Evolutionary conservation across 2,888 invertebrate genomes (phyloP).

Genomic region (Polietes domitor): DNA sequence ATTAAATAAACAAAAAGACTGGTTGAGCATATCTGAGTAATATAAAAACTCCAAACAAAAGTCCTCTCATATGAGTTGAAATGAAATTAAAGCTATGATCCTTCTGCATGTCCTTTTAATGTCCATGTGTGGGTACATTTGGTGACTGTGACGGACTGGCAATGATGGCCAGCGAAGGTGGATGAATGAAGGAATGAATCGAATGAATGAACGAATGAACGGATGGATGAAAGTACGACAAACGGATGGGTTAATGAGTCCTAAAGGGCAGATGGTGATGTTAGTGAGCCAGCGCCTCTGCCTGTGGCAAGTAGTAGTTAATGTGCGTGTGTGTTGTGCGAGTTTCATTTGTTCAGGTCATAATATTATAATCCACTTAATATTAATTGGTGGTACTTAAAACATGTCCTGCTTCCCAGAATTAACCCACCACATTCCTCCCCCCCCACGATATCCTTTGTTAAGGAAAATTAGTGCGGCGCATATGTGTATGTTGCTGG

Average conservation of each 20-base stretch:
- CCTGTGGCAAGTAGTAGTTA: neutral
- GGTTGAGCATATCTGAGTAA: neutral
- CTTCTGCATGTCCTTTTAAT: conserved; percentile 15
- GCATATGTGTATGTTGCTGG: neutral
- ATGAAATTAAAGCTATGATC: conserved; percentile 30
- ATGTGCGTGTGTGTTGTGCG: conserved; percentile 11
- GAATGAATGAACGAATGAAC: too few relatives aligned
- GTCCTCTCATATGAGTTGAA: conserved; percentile 17
- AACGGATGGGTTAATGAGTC: conserved; percentile 64
- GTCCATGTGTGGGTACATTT: neutral
- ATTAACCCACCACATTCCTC: conserved; percentile 42
- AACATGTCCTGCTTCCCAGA: conserved; percentile 66
- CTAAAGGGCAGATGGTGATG: conserved; percentile 50
- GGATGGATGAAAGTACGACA: conserved; percentile 15
- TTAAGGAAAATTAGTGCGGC: neutral
- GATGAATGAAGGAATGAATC: conserved; percentile 20
- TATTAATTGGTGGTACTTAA: conserved; percentile 78
- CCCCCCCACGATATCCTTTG: neutral
- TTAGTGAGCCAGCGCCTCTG: neutral
- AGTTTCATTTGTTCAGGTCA: conserved; percentile 69
- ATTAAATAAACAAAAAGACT: conserved; percentile 47
- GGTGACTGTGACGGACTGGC: neutral
- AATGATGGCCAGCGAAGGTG: conserved; percentile 40
- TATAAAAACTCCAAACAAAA: neutral
- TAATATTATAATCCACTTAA: conserved; percentile 79